Evolutionary conservation across 2,888 invertebrate species (phyloP), one percentile per base, ranked within the genome.

Genomic region (Dorcus hopei): DNA sequence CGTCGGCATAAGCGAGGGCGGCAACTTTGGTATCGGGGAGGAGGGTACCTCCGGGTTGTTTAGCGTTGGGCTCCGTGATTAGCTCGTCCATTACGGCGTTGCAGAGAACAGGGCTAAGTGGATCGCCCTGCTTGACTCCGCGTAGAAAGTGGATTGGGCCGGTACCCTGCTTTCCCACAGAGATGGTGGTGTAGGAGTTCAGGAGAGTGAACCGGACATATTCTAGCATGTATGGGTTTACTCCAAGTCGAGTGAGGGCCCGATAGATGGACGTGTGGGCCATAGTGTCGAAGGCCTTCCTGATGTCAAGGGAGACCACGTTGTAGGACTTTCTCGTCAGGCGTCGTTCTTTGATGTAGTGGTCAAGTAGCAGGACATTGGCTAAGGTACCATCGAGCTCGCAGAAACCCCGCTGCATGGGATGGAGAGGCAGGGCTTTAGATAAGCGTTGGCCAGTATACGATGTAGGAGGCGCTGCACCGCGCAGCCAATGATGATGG

Each of bases 91-190:
- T 52, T 0, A 72, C 65, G 2, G 70, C 11, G 39, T 70, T 70
- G 38, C 73, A 70, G 0, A 69, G 54, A 0, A 68, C 1, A 0
- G 70, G 69, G 16, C 42, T 38, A 9, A 79, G 59, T 0, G 77
- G 77, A 59, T 78, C 77, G 0, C 78, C 79, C 63, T 79, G 79
- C 7, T 74, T 70, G 2, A 79, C 78, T 0, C 77, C 77, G 23
- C 73, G 67, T 0, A 23, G 33, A 38, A 70, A 62, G 6, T 19
- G 38, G 3, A 71, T 60, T 0, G 54, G 48, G 38, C 52, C 6
- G 5, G 3, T 9, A 0, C 9, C 7, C 2, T 42, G 58, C 3
- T 26, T 26, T 26, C 66, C 64, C 6, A 67, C 65, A 14, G 57
- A 63, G 49, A 69, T 49, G 52, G 41, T 55, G 2, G 73, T 71